These are phyloP conservation scores for Coreius guichenoti DNA, from an alignment of 2,797 vertebrate genomes.

Conservation along the genomic window DNA sequence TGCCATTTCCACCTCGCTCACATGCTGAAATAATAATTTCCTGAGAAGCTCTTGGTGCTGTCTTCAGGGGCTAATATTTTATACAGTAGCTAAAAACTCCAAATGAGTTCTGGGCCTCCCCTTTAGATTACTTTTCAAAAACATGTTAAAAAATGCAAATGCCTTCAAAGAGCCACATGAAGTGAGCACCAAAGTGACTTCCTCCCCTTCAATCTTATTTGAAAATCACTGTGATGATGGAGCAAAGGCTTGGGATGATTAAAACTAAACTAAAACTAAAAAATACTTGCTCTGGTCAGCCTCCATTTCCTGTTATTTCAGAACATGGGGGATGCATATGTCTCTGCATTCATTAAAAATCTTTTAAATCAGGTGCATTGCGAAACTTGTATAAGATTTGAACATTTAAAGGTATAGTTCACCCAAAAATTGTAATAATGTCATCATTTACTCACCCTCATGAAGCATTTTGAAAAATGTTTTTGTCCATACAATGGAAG, in stretches of 20 bases:
- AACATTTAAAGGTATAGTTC: neutral
- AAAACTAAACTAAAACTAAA: conserved; percentile 38
- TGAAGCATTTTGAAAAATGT: neutral
- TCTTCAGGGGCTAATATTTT: conserved; percentile 70
- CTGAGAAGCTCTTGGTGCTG: conserved; percentile 54
- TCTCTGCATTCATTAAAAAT: neutral
- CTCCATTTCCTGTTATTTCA: neutral
- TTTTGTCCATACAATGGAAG: neutral
- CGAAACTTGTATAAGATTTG: neutral
- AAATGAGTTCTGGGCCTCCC: conserved; percentile 65
- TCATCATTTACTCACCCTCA: neutral
- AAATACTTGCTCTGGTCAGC: conserved; percentile 31
- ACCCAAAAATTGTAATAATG: neutral
- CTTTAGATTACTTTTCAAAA: conserved; percentile 66
- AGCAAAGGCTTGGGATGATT: conserved; percentile 41
- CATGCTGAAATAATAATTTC: conserved; percentile 60
- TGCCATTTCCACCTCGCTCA: conserved; percentile 42
- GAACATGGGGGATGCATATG: neutral
- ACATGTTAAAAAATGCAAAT: conserved; percentile 78
- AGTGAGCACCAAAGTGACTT: conserved; percentile 63
- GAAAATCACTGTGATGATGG: conserved; percentile 25
- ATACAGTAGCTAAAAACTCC: conserved; percentile 69
- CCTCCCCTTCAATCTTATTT: conserved; percentile 1
- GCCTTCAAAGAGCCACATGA: conserved; percentile 71
- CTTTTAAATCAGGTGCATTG: neutral